Base-by-base conservation (phyloP, 1,140 invertebrate species). In the Sweltsa coloradensis region DNA sequence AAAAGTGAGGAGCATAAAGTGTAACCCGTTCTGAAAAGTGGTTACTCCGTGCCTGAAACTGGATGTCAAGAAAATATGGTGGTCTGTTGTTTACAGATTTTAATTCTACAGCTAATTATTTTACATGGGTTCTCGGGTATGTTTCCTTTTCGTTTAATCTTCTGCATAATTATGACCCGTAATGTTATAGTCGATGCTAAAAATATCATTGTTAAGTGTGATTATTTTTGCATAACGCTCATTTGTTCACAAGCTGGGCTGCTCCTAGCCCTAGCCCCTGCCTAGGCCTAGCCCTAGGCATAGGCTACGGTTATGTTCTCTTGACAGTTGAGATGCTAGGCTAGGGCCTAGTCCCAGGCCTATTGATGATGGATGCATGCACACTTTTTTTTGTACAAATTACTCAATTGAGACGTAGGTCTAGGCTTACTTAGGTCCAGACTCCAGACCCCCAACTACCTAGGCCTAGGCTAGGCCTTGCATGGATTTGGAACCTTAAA, bases 21-120 rank as follows among this genome's bases (percentile, higher is more conserved):
- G n/a, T n/a, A n/a, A n/a, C n/a, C n/a, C n/a, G n/a, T n/a, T n/a
- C n/a, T n/a, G n/a, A n/a, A n/a, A n/a, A n/a, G n/a, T n/a, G n/a
- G n/a, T n/a, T n/a, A n/a, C n/a, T n/a, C n/a, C n/a, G n/a, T n/a
- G n/a, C n/a, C n/a, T n/a, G n/a, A n/a, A n/a, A n/a, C n/a, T n/a
- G n/a, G n/a, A n/a, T n/a, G n/a, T n/a, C n/a, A n/a, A n/a, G 45
- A 26, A 39, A 47, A 47, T 40, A 47, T 47, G 45, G 34, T 47
- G 45, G 45, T 16, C 22, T 37, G 9, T 47, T 47, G 45, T 47
- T 40, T 47, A 47, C 36, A 39, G 45, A 37, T 19, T 7, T 37
- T 47, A 13, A 14, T 21, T 4, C 5, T 47, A 21, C 24, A 19
- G 25, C 5, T 47, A 24, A 13, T 47, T 47, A 19, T 47, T 11